Conservation (phyloP, 2,888 invertebrate genomes). For the Achlya flavicornis region DNA sequence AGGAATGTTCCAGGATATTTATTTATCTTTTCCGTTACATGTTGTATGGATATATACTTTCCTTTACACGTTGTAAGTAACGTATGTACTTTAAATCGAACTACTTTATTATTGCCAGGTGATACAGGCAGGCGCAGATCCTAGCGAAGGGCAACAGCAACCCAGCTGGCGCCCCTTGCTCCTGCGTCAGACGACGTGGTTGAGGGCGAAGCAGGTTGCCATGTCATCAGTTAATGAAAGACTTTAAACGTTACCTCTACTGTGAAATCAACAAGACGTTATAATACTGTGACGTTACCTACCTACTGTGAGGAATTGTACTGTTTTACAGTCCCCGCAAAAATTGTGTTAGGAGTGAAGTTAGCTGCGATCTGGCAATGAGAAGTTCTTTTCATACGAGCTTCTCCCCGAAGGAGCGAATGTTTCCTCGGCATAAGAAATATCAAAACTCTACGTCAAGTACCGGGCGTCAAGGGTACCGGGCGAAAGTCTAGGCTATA, state of each 20-base stretch:
- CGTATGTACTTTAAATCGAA: too few relatives aligned
- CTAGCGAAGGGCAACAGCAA: constrained; percentile 73
- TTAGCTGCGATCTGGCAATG: background rate
- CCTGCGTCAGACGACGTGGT: constrained; percentile 46
- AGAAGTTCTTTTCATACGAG: too few relatives aligned
- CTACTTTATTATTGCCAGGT: constrained; percentile 30
- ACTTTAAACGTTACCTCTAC: background rate
- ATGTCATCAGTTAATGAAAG: constrained; percentile 51
- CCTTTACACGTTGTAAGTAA: too few relatives aligned
- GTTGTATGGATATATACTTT: too few relatives aligned
- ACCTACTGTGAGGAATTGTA: background rate
- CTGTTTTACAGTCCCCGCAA: background rate
- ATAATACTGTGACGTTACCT: background rate
- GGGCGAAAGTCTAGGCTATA: too few relatives aligned
- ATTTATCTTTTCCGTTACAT: too few relatives aligned
- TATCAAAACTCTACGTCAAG: too few relatives aligned
- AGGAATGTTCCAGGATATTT: too few relatives aligned
- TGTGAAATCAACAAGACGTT: constrained; percentile 2
- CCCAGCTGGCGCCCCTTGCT: constrained; percentile 55
- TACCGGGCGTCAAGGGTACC: too few relatives aligned
- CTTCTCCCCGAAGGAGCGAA: too few relatives aligned
- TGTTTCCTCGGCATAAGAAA: too few relatives aligned
- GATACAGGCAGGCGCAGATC: constrained; percentile 63
- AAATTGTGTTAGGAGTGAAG: background rate
- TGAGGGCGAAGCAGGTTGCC: constrained; percentile 45